Evolutionary conservation across 2,797 vertebrate genomes (phyloP).

Genomic region (Micrastur ruficollis): DNA sequence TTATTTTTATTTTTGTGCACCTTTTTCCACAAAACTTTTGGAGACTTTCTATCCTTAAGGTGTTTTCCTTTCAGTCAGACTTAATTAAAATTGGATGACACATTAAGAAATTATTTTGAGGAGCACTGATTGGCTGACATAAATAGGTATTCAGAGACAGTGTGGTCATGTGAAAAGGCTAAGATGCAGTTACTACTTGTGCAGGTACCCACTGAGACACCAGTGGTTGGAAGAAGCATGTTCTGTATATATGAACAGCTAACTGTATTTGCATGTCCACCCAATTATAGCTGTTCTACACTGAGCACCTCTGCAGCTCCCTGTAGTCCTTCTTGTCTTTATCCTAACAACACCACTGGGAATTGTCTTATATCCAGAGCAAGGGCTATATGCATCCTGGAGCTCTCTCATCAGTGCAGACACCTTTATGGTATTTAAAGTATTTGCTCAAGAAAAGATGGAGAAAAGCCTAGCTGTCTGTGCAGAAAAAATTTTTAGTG

Average conservation of each 20-base stretch:
- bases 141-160: not conserved
- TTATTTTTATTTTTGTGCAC: no score
- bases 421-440: not conserved
- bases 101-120: not conserved
- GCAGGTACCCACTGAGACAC: not conserved
- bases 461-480: not conserved
- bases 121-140: not conserved
- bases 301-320: not conserved
- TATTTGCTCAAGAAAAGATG: not conserved
- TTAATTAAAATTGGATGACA: not conserved
- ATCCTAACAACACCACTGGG: not conserved
- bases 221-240: accelerated
- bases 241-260: not conserved
- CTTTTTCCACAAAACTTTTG: not conserved
- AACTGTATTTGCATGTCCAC: not conserved
- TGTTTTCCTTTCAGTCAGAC: not conserved
- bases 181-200: not conserved
- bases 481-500: not conserved
- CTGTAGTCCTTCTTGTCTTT: not conserved
- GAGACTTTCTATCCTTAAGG: not conserved
- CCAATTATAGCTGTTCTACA: not conserved
- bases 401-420: not conserved
- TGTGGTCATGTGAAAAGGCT: not conserved
- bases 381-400: not conserved
- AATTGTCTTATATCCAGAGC: not conserved